Conservation (phyloP, 2,113 vertebrate genomes). For the Barbus barbus region DNA sequence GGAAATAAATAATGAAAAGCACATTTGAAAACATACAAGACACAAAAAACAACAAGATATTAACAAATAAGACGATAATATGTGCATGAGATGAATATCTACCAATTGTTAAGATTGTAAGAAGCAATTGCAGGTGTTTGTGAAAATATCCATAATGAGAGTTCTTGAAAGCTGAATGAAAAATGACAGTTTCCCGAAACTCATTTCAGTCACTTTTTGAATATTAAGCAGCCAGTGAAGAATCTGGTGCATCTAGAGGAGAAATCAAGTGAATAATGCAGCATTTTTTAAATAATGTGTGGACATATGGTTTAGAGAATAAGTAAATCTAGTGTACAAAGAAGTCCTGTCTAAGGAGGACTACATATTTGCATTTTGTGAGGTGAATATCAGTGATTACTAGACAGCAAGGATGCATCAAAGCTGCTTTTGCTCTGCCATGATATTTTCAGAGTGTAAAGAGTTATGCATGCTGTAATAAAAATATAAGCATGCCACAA, state of each 20-base stretch:
- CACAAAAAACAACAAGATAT: not conserved
- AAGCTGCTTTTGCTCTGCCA: not conserved
- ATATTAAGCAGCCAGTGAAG: not conserved
- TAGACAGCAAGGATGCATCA: no score
- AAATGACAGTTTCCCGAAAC: not conserved
- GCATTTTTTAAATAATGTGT: not conserved
- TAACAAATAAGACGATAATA: not conserved
- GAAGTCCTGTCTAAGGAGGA: not conserved
- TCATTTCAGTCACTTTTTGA: not conserved
- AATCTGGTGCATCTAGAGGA: not conserved
- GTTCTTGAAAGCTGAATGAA: conserved; percentile 12
- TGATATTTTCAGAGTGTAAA: not conserved
- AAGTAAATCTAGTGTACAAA: no score
- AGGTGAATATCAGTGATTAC: not conserved
- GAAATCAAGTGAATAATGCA: not conserved
- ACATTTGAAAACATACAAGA: not conserved
- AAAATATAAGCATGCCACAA: not conserved
- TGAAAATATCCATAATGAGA: conserved; percentile 1
- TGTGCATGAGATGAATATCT: not conserved
- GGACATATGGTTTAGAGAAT: not conserved
- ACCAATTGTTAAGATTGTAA: not conserved
- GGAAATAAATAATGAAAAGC: not conserved
- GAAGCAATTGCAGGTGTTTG: not conserved
- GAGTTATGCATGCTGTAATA: not conserved
- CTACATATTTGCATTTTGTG: not conserved